These are phyloP conservation scores for Carassius auratus DNA, from an alignment of 2,113 vertebrate species.

Conservation along the genomic window DNA sequence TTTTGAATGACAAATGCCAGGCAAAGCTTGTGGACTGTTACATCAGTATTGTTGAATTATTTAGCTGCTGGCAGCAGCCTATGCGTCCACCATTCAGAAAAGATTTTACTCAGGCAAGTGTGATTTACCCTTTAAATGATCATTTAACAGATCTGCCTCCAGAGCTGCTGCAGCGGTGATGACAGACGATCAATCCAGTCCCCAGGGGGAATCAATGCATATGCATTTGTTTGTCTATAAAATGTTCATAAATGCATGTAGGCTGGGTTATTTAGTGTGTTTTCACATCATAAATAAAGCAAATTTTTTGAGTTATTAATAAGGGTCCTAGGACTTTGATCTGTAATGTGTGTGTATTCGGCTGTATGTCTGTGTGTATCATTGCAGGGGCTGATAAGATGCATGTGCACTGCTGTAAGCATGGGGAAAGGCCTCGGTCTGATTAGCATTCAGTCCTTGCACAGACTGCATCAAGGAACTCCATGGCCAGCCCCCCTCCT, in stretches of 20 bases:
- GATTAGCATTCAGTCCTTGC: slow-evolving; percentile 73
- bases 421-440: slow-evolving; percentile 53
- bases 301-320: slow-evolving; percentile 3
- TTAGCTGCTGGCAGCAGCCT: neutral
- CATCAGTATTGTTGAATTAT: slow-evolving; percentile 52
- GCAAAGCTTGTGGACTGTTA: neutral
- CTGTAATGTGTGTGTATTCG: slow-evolving; percentile 3
- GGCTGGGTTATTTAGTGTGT: neutral
- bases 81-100: neutral
- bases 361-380: slow-evolving; percentile 20
- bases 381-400: slow-evolving; percentile 19
- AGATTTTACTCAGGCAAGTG: slow-evolving; percentile 18
- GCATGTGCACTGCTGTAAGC: slow-evolving; percentile 33
- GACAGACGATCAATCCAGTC: neutral
- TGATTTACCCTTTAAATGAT: slow-evolving; percentile 3
- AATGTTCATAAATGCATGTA: neutral
- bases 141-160: neutral
- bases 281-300: neutral
- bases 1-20: too few species aligned
- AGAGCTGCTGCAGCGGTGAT: neutral
- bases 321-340: neutral
- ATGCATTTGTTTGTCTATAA: neutral
- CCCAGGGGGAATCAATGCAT: neutral
- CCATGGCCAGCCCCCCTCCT: neutral
- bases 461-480: slow-evolving; percentile 71